Evolutionary conservation across 2,888 invertebrate species (phyloP).

Genomic region (Elysia crispata): DNA sequence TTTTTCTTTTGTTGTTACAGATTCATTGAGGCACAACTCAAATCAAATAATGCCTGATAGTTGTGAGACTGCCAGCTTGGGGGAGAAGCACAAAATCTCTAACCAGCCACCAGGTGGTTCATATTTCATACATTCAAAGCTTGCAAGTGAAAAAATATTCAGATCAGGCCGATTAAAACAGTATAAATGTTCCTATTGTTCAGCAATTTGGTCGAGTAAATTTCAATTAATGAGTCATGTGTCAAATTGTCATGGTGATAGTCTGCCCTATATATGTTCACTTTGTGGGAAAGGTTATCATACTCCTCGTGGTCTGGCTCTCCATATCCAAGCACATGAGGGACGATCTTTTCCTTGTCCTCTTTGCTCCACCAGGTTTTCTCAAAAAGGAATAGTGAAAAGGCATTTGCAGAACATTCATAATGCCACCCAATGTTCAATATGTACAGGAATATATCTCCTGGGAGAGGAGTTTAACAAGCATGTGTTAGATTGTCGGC

Average conservation of each 20-base stretch:
- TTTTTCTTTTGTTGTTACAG: too few relatives aligned
- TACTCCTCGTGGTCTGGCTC: constrained; percentile 36
- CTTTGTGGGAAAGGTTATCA: constrained; percentile 40
- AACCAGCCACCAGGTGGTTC: too few relatives aligned
- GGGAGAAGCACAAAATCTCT: too few relatives aligned
- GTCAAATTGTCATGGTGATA: neutral
- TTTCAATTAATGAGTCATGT: neutral
- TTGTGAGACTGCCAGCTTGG: too few relatives aligned
- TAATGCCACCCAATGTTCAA: constrained; percentile 22
- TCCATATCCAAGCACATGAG: constrained; percentile 38
- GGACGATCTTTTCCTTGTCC: constrained; percentile 40
- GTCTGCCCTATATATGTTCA: constrained; percentile 35
- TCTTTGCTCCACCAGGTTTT: constrained; percentile 34
- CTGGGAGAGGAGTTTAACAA: constrained; percentile 35
- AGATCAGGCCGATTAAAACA: too few relatives aligned
- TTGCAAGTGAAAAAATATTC: too few relatives aligned
- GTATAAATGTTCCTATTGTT: neutral
- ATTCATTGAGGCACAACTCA: too few relatives aligned
- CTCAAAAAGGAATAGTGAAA: constrained; percentile 40
- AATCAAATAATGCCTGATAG: too few relatives aligned
- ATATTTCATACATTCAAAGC: too few relatives aligned
- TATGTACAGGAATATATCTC: constrained; percentile 23
- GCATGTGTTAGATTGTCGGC: constrained; percentile 33
- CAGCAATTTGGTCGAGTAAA: neutral
- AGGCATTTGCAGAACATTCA: constrained; percentile 41